phyloP scores from a whole-genome alignment of 2,888 invertebrate genomes.

The Apamea anceps region DNA sequence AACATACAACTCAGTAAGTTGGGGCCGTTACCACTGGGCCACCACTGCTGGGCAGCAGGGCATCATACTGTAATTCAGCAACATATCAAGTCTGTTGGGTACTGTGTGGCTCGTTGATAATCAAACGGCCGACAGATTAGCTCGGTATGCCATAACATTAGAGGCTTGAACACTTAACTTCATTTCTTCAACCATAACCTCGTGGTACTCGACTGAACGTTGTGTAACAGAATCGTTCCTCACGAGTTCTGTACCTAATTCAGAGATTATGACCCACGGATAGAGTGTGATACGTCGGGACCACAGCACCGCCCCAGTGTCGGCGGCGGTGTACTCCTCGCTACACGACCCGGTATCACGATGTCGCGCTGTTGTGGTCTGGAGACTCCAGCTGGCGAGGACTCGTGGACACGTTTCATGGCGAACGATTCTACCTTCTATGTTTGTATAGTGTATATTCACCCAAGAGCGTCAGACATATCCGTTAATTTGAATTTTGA shows the following conservation, averaged over 20 bases:
- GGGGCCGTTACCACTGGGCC: too few relatives aligned
- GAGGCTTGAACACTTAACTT: neutral
- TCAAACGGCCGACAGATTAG: neutral
- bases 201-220: neutral
- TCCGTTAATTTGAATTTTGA: neutral
- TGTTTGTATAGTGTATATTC: too few relatives aligned
- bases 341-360: neutral
- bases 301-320: too few relatives aligned
- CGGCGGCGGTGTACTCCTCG: neutral
- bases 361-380: neutral
- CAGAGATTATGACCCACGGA: too few relatives aligned
- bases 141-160: neutral
- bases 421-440: neutral
- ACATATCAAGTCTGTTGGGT: neutral
- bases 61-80: neutral
- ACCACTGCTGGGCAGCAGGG: too few relatives aligned
- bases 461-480: too few relatives aligned
- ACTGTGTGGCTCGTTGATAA: neutral
- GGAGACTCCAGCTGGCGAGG: neutral
- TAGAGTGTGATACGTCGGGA: too few relatives aligned
- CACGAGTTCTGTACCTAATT: too few relatives aligned
- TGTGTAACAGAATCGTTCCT: too few relatives aligned
- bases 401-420: neutral
- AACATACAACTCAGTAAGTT: too few relatives aligned
- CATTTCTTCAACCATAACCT: neutral